Percentiles rank a stretch among this genome's conserved stretches.
phyloP scores from a whole-genome alignment of 2,113 vertebrate species.

The Oryzias melastigma region DNA sequence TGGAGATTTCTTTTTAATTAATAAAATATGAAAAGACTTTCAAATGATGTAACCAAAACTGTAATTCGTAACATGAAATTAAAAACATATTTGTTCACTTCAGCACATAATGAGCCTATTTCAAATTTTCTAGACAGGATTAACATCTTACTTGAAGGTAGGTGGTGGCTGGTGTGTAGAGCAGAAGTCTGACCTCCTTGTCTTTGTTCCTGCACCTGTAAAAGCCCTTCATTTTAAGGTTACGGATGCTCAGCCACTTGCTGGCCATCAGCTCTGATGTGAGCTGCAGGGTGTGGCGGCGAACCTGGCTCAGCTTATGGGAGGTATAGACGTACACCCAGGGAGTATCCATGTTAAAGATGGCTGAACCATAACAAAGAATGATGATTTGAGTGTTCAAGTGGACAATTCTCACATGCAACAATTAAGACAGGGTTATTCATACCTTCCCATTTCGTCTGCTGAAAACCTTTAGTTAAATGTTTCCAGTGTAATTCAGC shows the following conservation, averaged over 20 bases:
- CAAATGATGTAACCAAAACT: too few relatives aligned
- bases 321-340: conserved; percentile 80
- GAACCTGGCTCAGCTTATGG: conserved; percentile 79
- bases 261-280: conserved; percentile 74
- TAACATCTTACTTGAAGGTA: conserved; percentile 77
- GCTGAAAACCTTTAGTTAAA: conserved; percentile 48
- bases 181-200: conserved; percentile 76
- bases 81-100: too few relatives aligned
- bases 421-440: background rate
- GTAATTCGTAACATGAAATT: too few relatives aligned
- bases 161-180: conserved; percentile 75
- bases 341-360: conserved; percentile 82
- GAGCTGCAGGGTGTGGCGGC: conserved; percentile 70
- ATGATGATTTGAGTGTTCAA: background rate
- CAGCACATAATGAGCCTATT: too few relatives aligned
- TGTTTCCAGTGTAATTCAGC: conserved; percentile 82
- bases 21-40: too few relatives aligned
- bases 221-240: conserved; percentile 76
- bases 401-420: background rate
- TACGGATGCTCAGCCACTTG: conserved; percentile 79
- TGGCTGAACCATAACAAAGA: conserved; percentile 62
- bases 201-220: conserved; percentile 72
- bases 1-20: too few relatives aligned
- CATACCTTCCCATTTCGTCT: conserved; percentile 84
- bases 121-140: background rate